Base-by-base conservation (phyloP, 2,113 vertebrate genomes). In the Varanus salvator region DNA sequence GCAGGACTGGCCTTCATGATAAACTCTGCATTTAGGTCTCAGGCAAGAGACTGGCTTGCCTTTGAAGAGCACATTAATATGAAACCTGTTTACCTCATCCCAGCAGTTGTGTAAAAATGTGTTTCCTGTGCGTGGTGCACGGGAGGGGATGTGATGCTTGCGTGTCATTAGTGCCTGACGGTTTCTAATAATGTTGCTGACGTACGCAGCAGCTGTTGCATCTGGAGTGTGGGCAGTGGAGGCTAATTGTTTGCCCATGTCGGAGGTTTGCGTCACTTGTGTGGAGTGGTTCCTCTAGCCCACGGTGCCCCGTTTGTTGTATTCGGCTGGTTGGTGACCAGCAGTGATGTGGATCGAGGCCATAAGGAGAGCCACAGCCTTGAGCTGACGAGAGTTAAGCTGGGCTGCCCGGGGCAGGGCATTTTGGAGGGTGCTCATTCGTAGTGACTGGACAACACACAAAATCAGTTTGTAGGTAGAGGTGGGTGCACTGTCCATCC, bases 151-250 rank as follows among this genome's bases (percentile, higher is more conserved):
- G 38, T 48, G 64, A 14, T 69, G 27, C 17, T 52, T 14, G 29
- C 54, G 78, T 81, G 15, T 50, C 44, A 50, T 19, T 50, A 84
- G 44, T 15, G 69, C 38, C 83, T 76, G 68, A 64, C 77, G 57
- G 52, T 88, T 88, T 77, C 57, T 86, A 84, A 89, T 90, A 90
- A 86, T 60, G 74, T 64, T 91, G 89, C 80, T 78, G 50, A 91
- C 82, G 12, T 87, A 2, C 90, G 7, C 29, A 82, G 29, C 4
- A 84, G 76, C 91, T 60, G 85, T 75, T 86, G 88, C 38, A 38
- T 57, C 88, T 76, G 89, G 64, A 83, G 29, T 86, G 80, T 93
- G 66, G 88, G 66, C 52, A 68, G 80, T 68, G 89, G 8, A 76
- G 84, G 29, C 72, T 86, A 87, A 71, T 71, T 11, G 29, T 68